phyloP scores from a whole-genome alignment of 1,140 invertebrate species.

The honey bee (Apis mellifera) region DNA sequence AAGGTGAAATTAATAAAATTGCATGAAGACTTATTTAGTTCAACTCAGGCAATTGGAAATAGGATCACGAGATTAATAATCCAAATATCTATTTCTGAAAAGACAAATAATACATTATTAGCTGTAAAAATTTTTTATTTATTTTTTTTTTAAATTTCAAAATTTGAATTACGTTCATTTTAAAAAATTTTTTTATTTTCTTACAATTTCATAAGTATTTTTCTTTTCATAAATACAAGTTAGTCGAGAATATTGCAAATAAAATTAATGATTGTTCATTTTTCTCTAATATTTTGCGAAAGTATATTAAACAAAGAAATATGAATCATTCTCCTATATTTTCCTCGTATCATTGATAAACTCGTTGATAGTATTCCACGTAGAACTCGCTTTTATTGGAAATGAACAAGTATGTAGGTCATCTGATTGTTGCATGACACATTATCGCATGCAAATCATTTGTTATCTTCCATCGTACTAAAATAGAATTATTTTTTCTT shows the following conservation, averaged over 20 bases:
- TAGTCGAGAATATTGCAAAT: background rate
- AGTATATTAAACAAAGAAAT: background rate
- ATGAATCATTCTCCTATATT: constrained; percentile 3
- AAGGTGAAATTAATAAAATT: constrained; percentile 41
- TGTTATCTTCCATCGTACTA: background rate
- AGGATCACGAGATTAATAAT: background rate
- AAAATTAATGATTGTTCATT: background rate
- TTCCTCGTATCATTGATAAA: constrained; percentile 12
- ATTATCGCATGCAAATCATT: constrained; percentile 9
- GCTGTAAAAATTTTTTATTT: background rate
- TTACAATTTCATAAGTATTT: background rate
- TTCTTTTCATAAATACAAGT: background rate
- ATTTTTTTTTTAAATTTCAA: background rate
- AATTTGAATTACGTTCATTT: background rate
- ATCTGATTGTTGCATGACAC: background rate
- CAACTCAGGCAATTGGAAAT: constrained; percentile 22
- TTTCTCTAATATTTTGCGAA: background rate
- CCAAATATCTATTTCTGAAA: background rate
- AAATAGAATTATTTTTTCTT: background rate
- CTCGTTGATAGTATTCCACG: background rate
- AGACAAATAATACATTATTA: too few species aligned
- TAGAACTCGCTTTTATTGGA: constrained; percentile 4
- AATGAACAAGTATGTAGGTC: constrained; percentile 20
- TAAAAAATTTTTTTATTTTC: background rate
- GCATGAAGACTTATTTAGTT: background rate